phyloP scores from a whole-genome alignment of 2,888 invertebrate species.

The Melipona bicolor region DNA sequence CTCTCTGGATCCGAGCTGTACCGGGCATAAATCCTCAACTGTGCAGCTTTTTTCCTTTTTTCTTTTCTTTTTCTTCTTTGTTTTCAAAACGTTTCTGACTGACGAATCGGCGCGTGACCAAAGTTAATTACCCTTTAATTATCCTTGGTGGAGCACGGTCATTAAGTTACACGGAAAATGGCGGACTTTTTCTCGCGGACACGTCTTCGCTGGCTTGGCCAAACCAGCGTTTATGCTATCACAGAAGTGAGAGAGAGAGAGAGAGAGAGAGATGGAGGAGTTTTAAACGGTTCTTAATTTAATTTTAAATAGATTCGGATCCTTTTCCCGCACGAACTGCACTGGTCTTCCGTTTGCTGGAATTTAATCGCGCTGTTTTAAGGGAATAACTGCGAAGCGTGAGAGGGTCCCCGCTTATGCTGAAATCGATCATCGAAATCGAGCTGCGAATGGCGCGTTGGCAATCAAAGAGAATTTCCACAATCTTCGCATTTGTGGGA shows the following conservation, averaged over 20 bases:
- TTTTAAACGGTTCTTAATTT: constrained; percentile 49
- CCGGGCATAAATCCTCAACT: too few relatives aligned
- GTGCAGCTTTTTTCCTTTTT: too few relatives aligned
- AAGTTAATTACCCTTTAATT: constrained; percentile 72
- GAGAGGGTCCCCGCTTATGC: too few relatives aligned
- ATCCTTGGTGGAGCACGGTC: constrained; percentile 62
- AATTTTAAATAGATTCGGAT: constrained; percentile 40
- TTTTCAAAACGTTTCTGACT: constrained; percentile 43
- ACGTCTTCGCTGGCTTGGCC: constrained; percentile 24
- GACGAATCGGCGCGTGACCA: constrained; percentile 57
- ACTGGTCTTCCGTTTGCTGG: neutral
- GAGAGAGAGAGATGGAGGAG: neutral
- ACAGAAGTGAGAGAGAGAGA: neutral
- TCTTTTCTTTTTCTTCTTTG: neutral
- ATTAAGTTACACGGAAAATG: constrained; percentile 62
- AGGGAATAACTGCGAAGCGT: neutral
- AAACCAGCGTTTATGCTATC: constrained; percentile 24
- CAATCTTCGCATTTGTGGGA: too few relatives aligned
- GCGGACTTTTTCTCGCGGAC: constrained; percentile 38
- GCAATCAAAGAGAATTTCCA: too few relatives aligned
- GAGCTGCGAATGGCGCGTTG: too few relatives aligned
- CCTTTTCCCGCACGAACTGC: neutral
- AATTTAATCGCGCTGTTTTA: neutral
- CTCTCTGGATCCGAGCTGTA: neutral
- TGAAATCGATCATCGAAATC: too few relatives aligned